Base-by-base conservation (phyloP, 2,113 vertebrate species). In the Protobothrops mucrosquamatus region DNA sequence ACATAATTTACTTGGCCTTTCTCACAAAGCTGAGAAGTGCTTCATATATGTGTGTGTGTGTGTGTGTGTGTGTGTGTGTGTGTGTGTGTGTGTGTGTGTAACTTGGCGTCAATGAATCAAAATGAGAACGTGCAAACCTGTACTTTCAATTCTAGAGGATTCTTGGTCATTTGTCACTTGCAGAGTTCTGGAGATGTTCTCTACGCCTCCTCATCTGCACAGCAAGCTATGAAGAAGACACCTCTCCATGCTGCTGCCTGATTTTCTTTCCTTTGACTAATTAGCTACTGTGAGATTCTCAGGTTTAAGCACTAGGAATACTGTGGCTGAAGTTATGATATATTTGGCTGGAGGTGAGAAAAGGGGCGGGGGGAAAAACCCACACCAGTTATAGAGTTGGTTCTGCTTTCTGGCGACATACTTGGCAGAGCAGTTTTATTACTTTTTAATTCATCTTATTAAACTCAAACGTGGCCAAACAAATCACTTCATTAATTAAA, bases 401-500 rank as follows among this genome's bases (percentile, higher is more conserved):
- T 94, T 91, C 91, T 92, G 2, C 0, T 34, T 96, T 95, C 95
- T 94, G 86, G 61, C 91, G 95, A 92, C 92, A 89, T 90, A 94
- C 94, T 97, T 95, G 94, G 94, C 93, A 93, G 94, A 92, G 24
- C 18, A 93, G 96, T 96, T 96, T 94, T 96, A 94, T 94, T 96
- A 94, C 95, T 98, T 98, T 98, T 97, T 96, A 98, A 98, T 97
- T 97, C 95, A 94, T 98, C 97, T 95, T 95, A 94, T 97, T 98
- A 97, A 98, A 97, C 97, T 97, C 98, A 97, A 98, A 98, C 95
- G 95, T 95, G 95, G 95, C 96, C 96, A 98, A 98, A 98, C 97
- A 98, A 98, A 98, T 99, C 98, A 98, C 98, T 98, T 98, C 98
- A 98, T 99, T 98, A 98, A 99, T 99, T 98, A 98, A 98, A 98